A percentile compares a stretch with the other conserved stretches of the same genome.
Conservation (phyloP, 2,797 vertebrate genomes). For the Podarcis siculus region DNA sequence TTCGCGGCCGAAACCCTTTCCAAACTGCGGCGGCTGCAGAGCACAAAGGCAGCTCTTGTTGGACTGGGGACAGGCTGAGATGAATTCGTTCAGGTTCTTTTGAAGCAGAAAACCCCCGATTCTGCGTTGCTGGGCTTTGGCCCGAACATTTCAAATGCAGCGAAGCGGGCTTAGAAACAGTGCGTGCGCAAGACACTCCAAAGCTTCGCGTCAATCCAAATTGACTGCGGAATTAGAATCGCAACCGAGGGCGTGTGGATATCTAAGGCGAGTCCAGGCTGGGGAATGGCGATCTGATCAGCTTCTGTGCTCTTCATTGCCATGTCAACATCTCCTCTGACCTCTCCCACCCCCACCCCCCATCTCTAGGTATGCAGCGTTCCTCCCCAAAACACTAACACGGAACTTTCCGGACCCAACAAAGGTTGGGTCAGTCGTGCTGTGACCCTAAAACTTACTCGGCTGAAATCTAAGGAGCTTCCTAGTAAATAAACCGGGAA, state of each 20-base stretch:
- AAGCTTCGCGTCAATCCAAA: background rate
- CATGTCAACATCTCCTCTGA: too few relatives aligned
- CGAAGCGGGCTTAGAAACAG: background rate
- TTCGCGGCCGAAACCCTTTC: background rate
- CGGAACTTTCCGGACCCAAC: background rate
- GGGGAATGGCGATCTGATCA: background rate
- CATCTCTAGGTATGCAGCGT: too few relatives aligned
- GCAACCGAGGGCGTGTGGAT: too few relatives aligned
- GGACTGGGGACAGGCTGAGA: background rate
- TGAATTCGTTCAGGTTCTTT: background rate
- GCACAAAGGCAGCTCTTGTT: background rate
- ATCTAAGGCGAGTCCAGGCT: too few relatives aligned
- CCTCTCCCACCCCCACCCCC: too few relatives aligned
- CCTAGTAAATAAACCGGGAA: background rate
- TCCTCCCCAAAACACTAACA: background rate
- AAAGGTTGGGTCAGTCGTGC: background rate
- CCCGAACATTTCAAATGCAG: background rate
- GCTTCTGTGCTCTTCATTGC: background rate
- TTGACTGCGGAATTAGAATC: background rate
- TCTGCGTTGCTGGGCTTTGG: background rate
- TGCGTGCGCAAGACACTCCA: background rate
- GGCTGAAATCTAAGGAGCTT: background rate
- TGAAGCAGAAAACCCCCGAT: accelerated
- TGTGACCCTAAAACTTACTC: background rate
- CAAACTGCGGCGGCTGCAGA: background rate